These are phyloP conservation scores for Ophion costatus DNA, from an alignment of 2,888 invertebrate species.

Conservation along the genomic window DNA sequence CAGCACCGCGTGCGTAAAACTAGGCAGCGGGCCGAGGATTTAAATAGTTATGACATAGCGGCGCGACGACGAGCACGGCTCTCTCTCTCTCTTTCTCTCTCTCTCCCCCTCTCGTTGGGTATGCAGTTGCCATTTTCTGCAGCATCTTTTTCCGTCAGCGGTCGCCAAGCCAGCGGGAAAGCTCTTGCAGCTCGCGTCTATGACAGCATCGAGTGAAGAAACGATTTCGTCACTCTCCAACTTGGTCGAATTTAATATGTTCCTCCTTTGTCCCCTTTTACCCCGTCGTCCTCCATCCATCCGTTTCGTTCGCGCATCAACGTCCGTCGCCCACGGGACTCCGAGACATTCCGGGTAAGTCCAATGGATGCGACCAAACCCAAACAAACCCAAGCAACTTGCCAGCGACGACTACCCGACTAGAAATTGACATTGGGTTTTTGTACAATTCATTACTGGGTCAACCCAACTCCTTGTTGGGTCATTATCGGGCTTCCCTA, in stretches of 20 bases:
- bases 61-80: constrained; percentile 31
- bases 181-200: constrained; percentile 12
- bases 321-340: constrained; percentile 75
- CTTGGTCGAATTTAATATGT: constrained; percentile 80
- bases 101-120: constrained; percentile 1
- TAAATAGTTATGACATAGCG: constrained; percentile 81
- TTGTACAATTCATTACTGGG: no score
- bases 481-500: no score
- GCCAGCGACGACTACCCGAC: no score
- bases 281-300: not conserved
- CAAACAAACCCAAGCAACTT: no score
- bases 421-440: no score
- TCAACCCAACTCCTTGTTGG: no score
- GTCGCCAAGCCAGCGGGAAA: constrained; percentile 34
- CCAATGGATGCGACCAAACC: not conserved
- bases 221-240: constrained; percentile 81
- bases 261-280: constrained; percentile 39
- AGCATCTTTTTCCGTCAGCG: constrained; percentile 66
- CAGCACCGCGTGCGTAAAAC: constrained; percentile 28
- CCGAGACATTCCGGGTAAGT: constrained; percentile 19
- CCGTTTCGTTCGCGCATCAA: constrained; percentile 75
- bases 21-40: constrained; percentile 70
- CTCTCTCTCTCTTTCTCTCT: not conserved
- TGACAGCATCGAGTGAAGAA: constrained; percentile 72
- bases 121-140: constrained; percentile 37